Conservation (phyloP, 2,888 invertebrate genomes). For the Malachius bipustulatus region DNA sequence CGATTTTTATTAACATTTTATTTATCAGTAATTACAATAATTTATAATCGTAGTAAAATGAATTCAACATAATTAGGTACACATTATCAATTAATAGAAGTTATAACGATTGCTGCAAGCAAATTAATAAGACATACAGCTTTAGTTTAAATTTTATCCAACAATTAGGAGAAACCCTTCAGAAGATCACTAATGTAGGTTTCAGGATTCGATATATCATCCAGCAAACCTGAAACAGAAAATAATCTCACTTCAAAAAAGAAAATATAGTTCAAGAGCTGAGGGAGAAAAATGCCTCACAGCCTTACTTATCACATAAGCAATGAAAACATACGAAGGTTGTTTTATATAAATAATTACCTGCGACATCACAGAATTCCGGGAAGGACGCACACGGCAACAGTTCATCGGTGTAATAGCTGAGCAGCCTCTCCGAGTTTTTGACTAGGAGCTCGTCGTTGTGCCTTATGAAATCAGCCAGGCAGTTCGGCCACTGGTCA, state of each 20-base stretch:
- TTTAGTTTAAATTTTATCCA: slow-evolving; percentile 19
- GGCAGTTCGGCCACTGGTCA: slow-evolving; percentile 78
- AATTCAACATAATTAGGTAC: slow-evolving; percentile 21
- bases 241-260: background rate
- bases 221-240: slow-evolving; percentile 52
- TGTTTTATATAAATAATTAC: slow-evolving; percentile 43
- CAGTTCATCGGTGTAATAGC: slow-evolving; percentile 75
- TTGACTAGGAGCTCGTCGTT: slow-evolving; percentile 87
- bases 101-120: slow-evolving; percentile 16
- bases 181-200: slow-evolving; percentile 44
- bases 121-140: slow-evolving; percentile 21
- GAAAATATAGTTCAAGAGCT: background rate
- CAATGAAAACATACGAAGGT: background rate
- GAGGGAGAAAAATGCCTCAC: background rate
- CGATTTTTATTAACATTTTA: background rate
- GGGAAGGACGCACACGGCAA: slow-evolving; percentile 80
- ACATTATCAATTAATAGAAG: slow-evolving; percentile 17
- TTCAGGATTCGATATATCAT: slow-evolving; percentile 54
- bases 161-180: slow-evolving; percentile 31
- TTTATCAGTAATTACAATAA: slow-evolving; percentile 23
- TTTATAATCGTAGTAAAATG: slow-evolving; percentile 25
- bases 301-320: too few relatives aligned
- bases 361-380: slow-evolving; percentile 89
- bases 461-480: slow-evolving; percentile 88
- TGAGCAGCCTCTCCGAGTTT: slow-evolving; percentile 71